phyloP scores from a whole-genome alignment of 1,140 invertebrate genomes.

The Drosophila ambigua region DNA sequence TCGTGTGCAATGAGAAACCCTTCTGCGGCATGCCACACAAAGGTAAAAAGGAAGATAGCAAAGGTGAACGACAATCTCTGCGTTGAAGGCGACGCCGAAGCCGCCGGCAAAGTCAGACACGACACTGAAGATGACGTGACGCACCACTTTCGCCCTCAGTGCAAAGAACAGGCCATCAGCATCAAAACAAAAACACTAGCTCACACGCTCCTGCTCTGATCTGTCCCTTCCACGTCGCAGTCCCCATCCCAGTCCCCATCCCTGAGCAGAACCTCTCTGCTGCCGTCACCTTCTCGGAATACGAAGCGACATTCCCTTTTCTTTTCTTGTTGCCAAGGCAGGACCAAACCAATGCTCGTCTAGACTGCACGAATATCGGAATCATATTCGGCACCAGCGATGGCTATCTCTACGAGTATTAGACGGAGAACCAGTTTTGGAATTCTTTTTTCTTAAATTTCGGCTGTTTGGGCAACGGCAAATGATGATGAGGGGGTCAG shows the following conservation, averaged over 20 bases:
- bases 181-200: slow-evolving; percentile 50
- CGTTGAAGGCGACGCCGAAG: slow-evolving; percentile 2
- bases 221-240: slow-evolving; percentile 17
- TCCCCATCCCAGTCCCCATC: slow-evolving; percentile 2
- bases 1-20: slow-evolving; percentile 35
- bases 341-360: slow-evolving; percentile 58
- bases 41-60: slow-evolving; percentile 35
- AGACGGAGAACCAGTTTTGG: slow-evolving; percentile 70
- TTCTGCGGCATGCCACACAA: slow-evolving; percentile 40
- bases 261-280: background rate
- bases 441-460: slow-evolving; percentile 6
- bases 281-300: slow-evolving; percentile 33
- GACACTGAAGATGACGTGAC: slow-evolving; percentile 56
- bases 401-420: slow-evolving; percentile 45
- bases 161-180: slow-evolving; percentile 67
- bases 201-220: slow-evolving; percentile 43
- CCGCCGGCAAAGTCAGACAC: slow-evolving; percentile 57
- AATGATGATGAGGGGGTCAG: slow-evolving; percentile 14
- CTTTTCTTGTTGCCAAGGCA: slow-evolving; percentile 53
- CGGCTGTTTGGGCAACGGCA: slow-evolving; percentile 28
- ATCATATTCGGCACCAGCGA: slow-evolving; percentile 14
- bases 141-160: slow-evolving; percentile 72
- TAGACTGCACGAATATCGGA: slow-evolving; percentile 61
- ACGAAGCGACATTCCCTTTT: slow-evolving; percentile 47
- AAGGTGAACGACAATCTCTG: slow-evolving; percentile 66